Conservation (phyloP, 1,140 invertebrate species). For the Alviniconcha marisindica region DNA sequence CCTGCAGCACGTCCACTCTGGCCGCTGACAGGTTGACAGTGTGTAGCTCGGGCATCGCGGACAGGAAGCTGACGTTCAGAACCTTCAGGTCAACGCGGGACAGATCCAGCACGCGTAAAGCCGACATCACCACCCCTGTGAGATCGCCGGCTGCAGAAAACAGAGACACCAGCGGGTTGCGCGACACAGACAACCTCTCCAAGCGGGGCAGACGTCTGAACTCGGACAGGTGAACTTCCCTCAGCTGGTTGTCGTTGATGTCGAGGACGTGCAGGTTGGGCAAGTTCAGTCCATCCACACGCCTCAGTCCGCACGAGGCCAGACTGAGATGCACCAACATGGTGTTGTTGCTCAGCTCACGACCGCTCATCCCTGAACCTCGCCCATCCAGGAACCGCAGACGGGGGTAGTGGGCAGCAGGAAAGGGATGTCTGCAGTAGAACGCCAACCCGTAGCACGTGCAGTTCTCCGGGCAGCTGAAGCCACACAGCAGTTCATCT, state of each 20-base stretch:
- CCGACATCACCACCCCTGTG: no score
- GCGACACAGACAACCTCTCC: conserved; percentile 27
- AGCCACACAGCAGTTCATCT: conserved; percentile 41
- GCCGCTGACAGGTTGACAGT: no score
- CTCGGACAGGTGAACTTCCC: not conserved
- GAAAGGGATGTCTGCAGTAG: not conserved
- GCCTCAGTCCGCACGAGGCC: not conserved
- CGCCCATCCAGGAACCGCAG: conserved; percentile 18
- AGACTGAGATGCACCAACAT: conserved; percentile 36
- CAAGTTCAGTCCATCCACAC: not conserved
- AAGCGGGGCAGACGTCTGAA: not conserved
- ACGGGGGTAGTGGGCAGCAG: not conserved
- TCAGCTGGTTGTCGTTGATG: conserved; percentile 21
- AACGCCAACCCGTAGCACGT: conserved; percentile 30
- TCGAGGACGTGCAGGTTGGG: conserved; percentile 31
- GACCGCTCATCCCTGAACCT: not conserved
- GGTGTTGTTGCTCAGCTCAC: not conserved
- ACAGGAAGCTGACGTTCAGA: no score
- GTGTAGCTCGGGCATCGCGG: no score
- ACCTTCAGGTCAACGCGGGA: no score
- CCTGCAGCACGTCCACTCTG: no score
- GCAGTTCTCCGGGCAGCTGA: conserved; percentile 24
- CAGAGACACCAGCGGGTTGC: conserved; percentile 20
- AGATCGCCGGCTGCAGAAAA: no score
- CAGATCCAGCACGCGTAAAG: no score